phyloP scores from a whole-genome alignment of 2,888 invertebrate genomes.

The Netelia virgata region DNA sequence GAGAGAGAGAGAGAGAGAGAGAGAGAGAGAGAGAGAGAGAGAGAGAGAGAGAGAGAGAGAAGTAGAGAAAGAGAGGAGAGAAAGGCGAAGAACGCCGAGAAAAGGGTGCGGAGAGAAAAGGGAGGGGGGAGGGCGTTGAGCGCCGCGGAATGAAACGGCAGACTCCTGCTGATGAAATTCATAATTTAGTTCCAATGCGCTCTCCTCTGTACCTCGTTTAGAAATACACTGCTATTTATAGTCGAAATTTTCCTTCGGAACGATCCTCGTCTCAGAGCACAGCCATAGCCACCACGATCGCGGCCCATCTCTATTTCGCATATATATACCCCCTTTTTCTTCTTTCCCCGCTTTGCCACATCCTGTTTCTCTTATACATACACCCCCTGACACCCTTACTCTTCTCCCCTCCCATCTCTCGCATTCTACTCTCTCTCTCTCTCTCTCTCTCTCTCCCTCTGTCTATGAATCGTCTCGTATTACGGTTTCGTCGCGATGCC shows the following conservation, averaged over 20 bases:
- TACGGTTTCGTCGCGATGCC: constrained; percentile 40
- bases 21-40: too few relatives aligned
- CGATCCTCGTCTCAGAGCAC: constrained; percentile 74
- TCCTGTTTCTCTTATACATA: neutral
- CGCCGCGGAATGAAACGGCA: constrained; percentile 84
- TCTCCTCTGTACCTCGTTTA: constrained; percentile 84
- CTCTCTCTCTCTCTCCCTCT: constrained; percentile 14
- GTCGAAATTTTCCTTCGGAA: constrained; percentile 84
- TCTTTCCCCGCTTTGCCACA: constrained; percentile 1
- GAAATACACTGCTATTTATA: constrained; percentile 85
- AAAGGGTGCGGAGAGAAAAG: constrained; percentile 66
- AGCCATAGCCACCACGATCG: constrained; percentile 45
- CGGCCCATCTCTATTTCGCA: constrained; percentile 22
- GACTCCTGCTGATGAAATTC: constrained; percentile 85
- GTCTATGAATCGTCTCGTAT: constrained; percentile 35
- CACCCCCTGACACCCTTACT: constrained; percentile 9
- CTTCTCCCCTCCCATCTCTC: neutral
- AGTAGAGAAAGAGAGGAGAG: constrained; percentile 58
- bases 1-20: constrained; percentile 60
- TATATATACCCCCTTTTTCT: constrained; percentile 9
- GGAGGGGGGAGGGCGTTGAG: constrained; percentile 75
- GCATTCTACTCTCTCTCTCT: neutral
- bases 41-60: constrained; percentile 70
- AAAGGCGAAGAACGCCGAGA: constrained; percentile 59
- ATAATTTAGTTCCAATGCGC: constrained; percentile 85